Conservation (phyloP, 2,797 vertebrate genomes). For the Galago senegalensis region DNA sequence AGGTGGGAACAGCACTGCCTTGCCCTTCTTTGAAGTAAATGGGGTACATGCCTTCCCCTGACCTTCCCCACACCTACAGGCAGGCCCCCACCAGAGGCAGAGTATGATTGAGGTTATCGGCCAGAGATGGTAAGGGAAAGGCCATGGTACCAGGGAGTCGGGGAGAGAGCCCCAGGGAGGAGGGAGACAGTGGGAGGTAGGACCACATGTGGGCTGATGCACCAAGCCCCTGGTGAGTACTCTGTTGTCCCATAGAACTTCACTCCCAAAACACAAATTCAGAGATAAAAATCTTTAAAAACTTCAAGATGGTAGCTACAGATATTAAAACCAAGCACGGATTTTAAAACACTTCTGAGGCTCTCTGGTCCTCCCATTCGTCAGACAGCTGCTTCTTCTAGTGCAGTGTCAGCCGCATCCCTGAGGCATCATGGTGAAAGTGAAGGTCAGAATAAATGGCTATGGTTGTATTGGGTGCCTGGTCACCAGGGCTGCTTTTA, state of each 20-base stretch:
- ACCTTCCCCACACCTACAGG: background rate
- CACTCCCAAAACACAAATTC: background rate
- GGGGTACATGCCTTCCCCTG: background rate
- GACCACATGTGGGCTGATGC: background rate
- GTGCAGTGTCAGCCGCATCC: too few species aligned
- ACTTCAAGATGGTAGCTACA: background rate
- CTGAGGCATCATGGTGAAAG: too few species aligned
- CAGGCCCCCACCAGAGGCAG: background rate
- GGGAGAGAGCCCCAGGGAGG: background rate
- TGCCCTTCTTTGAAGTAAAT: background rate
- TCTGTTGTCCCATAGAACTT: background rate
- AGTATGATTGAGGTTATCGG: background rate
- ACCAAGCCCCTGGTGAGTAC: background rate
- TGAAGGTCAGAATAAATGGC: too few species aligned
- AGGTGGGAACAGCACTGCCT: background rate
- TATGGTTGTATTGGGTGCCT: too few species aligned
- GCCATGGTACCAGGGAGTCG: background rate
- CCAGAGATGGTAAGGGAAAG: background rate
- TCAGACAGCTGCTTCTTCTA: too few species aligned
- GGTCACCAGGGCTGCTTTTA: too few species aligned
- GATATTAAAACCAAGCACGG: background rate
- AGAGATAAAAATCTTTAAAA: background rate
- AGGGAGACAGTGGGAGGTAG: background rate
- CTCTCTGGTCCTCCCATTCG: too few species aligned
- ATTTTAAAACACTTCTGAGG: background rate